Evolutionary conservation across 2,888 invertebrate species (phyloP).

Genomic region (Gandaritis pyraliata): DNA sequence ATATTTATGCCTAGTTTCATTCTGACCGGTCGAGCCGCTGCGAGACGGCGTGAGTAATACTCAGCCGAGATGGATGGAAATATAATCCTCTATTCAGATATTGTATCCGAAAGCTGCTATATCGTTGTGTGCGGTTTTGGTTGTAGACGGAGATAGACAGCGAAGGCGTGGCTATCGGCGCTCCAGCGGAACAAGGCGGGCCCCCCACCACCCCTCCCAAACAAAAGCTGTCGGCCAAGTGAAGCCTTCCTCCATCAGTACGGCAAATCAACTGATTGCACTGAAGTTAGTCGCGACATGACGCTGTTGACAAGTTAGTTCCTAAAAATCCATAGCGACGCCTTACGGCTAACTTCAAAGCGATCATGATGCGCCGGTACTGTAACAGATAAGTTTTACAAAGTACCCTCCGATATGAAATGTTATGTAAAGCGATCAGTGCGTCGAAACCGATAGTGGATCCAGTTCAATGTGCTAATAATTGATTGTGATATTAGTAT

Average conservation of each 20-base stretch:
- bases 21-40: no score
- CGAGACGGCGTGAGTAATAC: no score
- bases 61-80: not conserved
- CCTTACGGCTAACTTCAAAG: slow-evolving; percentile 4
- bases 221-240: slow-evolving; percentile 73
- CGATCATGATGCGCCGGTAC: slow-evolving; percentile 1
- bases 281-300: slow-evolving; percentile 5
- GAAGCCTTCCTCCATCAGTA: slow-evolving; percentile 46
- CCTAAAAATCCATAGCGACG: slow-evolving; percentile 10
- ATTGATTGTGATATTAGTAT: slow-evolving; percentile 28
- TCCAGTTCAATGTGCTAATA: slow-evolving; percentile 12
- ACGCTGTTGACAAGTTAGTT: slow-evolving; percentile 8
- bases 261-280: not conserved
- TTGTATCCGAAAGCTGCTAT: not conserved
- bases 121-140: slow-evolving; percentile 15
- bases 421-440: not conserved
- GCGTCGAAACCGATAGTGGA: slow-evolving; percentile 4
- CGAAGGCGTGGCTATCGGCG: slow-evolving; percentile 79
- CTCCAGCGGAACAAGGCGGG: slow-evolving; percentile 78
- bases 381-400: slow-evolving; percentile 24
- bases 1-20: no score
- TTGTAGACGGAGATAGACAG: slow-evolving; percentile 79
- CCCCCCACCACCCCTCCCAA: slow-evolving; percentile 80
- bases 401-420: slow-evolving; percentile 29
- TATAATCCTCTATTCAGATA: not conserved